Conservation (phyloP, 2,797 vertebrate genomes). For the Acestrorhynchus altus region DNA sequence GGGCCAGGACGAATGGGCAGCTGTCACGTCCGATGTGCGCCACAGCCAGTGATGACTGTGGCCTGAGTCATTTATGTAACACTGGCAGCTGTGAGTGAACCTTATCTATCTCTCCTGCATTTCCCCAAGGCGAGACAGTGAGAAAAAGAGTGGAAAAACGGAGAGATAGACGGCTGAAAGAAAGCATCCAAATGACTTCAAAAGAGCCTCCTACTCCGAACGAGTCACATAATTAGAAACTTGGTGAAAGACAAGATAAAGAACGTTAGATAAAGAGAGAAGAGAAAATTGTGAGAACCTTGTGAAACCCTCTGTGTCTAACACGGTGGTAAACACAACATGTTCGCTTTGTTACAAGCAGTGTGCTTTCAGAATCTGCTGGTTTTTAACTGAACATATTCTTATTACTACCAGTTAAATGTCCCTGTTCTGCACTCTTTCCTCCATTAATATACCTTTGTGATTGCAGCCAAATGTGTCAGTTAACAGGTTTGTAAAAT, state of each 20-base stretch:
- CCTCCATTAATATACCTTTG: too few relatives aligned
- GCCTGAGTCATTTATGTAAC: constrained; percentile 51
- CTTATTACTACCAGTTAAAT: too few relatives aligned
- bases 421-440: too few relatives aligned
- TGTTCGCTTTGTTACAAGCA: too few relatives aligned
- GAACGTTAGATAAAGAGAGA: not conserved
- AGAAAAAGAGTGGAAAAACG: constrained; percentile 16
- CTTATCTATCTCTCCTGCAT: constrained; percentile 28
- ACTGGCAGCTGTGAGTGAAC: constrained; percentile 53
- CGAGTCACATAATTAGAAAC: not conserved
- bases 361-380: too few relatives aligned
- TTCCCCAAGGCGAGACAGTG: constrained; percentile 13
- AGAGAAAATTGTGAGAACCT: too few relatives aligned
- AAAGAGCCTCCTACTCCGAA: not conserved
- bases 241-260: not conserved
- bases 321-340: too few relatives aligned
- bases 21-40: constrained; percentile 72
- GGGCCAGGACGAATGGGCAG: constrained; percentile 66
- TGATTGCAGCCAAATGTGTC: too few relatives aligned
- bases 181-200: not conserved
- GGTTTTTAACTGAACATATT: too few relatives aligned
- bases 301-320: too few relatives aligned
- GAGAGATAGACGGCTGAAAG: not conserved
- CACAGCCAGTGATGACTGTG: constrained; percentile 41
- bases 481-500: too few relatives aligned